phyloP scores from a whole-genome alignment of 1,140 invertebrate species.

The Amphibalanus amphitrite region DNA sequence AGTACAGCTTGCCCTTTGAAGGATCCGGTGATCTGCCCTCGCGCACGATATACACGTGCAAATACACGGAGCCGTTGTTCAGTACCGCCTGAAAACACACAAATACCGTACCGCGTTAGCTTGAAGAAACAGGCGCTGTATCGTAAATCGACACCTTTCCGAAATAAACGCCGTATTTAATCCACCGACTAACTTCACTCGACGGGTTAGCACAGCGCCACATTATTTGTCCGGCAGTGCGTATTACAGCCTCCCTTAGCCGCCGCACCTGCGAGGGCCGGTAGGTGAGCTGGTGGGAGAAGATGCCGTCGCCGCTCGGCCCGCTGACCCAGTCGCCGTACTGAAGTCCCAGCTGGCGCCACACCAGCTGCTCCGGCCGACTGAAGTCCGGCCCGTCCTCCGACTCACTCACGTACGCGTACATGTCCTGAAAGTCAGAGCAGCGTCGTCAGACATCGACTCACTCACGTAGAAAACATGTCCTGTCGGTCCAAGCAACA shows the following conservation, averaged over 20 bases:
- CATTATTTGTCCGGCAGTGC: no score
- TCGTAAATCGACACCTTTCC: no score
- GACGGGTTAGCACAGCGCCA: no score
- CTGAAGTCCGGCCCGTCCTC: conserved; percentile 50
- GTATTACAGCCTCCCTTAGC: no score
- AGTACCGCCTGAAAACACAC: conserved; percentile 39
- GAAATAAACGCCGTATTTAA: no score
- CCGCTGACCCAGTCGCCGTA: conserved; percentile 93
- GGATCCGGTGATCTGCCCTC: conserved; percentile 63
- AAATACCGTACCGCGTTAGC: no score
- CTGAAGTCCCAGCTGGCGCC: conserved; percentile 61
- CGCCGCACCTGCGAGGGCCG: conserved; percentile 39
- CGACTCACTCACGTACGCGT: conserved; percentile 73
- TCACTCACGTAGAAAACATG: no score
- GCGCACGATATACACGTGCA: conserved; percentile 76
- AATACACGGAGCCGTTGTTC: conserved; percentile 86
- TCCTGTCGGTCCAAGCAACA: no score
- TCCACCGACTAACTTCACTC: no score
- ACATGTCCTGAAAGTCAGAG: no score
- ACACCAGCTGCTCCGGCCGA: conserved; percentile 53
- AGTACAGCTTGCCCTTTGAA: conserved; percentile 39
- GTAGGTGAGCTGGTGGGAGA: conserved; percentile 42
- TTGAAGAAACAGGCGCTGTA: no score
- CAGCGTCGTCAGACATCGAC: no score
- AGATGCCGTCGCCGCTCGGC: conserved; percentile 59